Conservation (phyloP, 2,888 invertebrate species). For the Octonoba sinensis region DNA sequence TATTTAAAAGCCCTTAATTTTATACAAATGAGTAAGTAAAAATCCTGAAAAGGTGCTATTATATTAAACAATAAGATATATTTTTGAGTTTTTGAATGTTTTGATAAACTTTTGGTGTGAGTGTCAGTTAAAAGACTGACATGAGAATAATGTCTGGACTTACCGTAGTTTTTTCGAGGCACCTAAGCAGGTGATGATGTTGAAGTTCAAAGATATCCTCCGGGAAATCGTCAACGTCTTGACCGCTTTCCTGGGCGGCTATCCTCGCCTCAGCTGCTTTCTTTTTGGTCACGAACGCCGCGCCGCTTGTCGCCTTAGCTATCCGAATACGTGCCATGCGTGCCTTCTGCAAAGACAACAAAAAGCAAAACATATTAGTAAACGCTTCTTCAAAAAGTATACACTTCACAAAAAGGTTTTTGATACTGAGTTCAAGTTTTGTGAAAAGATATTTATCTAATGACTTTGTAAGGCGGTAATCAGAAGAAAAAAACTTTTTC, state of each 20-base stretch:
- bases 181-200: slow-evolving; percentile 96
- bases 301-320: slow-evolving; percentile 98
- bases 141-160: slow-evolving; percentile 68
- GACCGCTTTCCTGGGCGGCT: slow-evolving; percentile 84
- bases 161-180: slow-evolving; percentile 98
- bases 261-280: slow-evolving; percentile 96
- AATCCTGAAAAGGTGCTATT: no score
- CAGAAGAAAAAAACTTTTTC: no score
- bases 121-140: no score
- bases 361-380: not conserved
- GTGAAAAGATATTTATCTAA: no score
- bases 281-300: slow-evolving; percentile 98
- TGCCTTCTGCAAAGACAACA: slow-evolving; percentile 88
- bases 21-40: no score
- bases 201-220: slow-evolving; percentile 99
- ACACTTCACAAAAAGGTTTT: no score
- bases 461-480: no score
- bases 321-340: slow-evolving; percentile 97
- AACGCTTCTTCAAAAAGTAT: not conserved
- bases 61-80: not conserved
- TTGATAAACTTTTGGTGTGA: not conserved
- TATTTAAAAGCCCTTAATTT: no score
- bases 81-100: not conserved
- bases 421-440: no score
- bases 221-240: slow-evolving; percentile 88